Percentiles rank a stretch among this genome's conserved stretches.
Conservation (phyloP, 2,113 vertebrate genomes). For the Drymodes brunneopygia region DNA sequence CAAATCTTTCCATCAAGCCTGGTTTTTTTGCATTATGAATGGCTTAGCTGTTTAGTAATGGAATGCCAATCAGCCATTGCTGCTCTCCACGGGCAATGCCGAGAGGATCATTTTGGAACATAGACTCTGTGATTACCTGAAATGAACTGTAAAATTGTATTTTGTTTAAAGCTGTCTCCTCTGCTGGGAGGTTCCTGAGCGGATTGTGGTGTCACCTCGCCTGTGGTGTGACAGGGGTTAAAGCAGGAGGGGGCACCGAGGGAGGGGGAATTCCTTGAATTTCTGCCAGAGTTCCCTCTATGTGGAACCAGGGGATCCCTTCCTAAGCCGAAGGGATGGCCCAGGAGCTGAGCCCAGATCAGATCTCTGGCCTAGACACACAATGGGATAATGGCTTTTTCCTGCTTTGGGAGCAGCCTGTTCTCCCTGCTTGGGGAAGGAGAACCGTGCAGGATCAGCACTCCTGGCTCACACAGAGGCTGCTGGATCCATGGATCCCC, state of each 20-base stretch:
- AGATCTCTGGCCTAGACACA: background rate
- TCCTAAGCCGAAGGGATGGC: background rate
- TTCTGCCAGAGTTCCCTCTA: background rate
- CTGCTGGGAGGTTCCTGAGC: background rate
- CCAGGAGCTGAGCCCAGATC: background rate
- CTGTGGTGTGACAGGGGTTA: rapidly evolving
- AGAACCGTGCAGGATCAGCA: rapidly evolving
- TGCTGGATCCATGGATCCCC: background rate
- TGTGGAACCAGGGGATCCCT: background rate
- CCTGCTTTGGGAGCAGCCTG: background rate
- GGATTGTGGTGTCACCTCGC: rapidly evolving
- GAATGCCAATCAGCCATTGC: conserved; percentile 42
- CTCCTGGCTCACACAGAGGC: background rate
- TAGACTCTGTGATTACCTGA: conserved; percentile 68
- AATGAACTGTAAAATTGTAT: conserved; percentile 75
- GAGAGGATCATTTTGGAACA: conserved; percentile 54
- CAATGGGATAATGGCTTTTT: background rate
- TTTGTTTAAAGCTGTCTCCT: conserved; percentile 68
- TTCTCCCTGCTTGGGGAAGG: background rate
- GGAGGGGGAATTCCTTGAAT: background rate
- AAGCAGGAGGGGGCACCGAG: background rate
- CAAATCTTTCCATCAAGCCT: conserved; percentile 63
- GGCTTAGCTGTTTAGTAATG: conserved; percentile 33
- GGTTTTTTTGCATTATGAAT: conserved; percentile 58
- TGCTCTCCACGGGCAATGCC: conserved; percentile 51